phyloP scores from a whole-genome alignment of 2,888 invertebrate genomes.

The Sarcophaga carnaria region DNA sequence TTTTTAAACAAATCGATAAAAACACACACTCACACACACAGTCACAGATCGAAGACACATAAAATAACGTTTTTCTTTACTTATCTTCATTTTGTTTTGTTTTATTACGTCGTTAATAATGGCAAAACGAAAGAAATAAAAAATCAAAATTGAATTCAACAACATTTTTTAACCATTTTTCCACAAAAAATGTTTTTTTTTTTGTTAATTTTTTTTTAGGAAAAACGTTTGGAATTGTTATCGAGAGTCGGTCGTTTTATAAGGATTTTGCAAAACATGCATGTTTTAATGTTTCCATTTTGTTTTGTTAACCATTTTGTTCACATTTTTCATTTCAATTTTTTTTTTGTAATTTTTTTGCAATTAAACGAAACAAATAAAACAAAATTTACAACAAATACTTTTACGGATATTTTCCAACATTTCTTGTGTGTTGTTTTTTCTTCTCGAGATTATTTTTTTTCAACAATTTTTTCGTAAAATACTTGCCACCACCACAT shows the following conservation, averaged over 20 bases:
- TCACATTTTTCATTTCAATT: background rate
- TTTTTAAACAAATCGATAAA: background rate
- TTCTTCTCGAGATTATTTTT: no score
- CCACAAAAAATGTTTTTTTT: conserved; percentile 6
- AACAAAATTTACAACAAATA: background rate
- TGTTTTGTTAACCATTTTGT: conserved; percentile 2
- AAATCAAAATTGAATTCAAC: conserved; percentile 21
- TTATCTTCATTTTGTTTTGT: background rate
- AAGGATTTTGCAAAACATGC: conserved; percentile 57
- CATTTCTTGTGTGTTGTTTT: conserved; percentile 28
- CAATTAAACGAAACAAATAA: conserved; percentile 5
- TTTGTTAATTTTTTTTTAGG: background rate
- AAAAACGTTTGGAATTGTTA: conserved; percentile 57
- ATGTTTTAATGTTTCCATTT: conserved; percentile 61
- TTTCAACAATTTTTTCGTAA: background rate
- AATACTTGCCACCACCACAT: conserved; percentile 28
- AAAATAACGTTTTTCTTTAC: background rate
- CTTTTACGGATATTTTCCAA: conserved; percentile 37
- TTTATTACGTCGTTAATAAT: conserved; percentile 18
- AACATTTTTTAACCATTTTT: conserved; percentile 56
- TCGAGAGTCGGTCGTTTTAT: conserved; percentile 42
- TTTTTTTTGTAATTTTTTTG: background rate
- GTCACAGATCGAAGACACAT: background rate
- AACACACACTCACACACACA: background rate
- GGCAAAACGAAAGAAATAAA: conserved; percentile 5